Base-by-base conservation (phyloP, 2,888 invertebrate genomes). In the Aproaerema taeniolella region DNA sequence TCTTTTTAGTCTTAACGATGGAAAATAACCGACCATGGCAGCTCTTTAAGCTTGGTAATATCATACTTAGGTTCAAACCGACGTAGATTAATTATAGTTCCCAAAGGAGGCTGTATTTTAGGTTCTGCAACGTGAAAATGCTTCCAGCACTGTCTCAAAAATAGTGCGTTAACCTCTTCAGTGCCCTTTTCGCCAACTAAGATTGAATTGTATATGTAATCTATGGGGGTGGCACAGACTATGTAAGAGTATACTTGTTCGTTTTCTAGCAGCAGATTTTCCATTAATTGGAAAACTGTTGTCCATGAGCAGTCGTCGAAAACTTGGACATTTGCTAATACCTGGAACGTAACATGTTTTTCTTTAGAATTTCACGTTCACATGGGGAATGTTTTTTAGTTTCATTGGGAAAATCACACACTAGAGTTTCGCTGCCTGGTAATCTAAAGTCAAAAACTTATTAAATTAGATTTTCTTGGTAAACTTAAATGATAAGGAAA, bases 11-110 rank as follows among this genome's bases (percentile, higher is more conserved):
- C n/a, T n/a, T n/a, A n/a, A n/a, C n/a, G n/a, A n/a, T 26, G 26
- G 43, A 85, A 83, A 38, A 85, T 77, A 2, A 80, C 83, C 1
- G 83, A 80, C 83, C 83, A 85, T 0, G 83, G 83, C 37, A 85
- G 44, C 31, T 68, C 72, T 9, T 55, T 72, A 12, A 83, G 48
- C 28, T 55, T 67, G 0, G 64, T 70, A 9, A 83, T 68, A 39
- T 64, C 59, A 47, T 73, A 85, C 33, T 67, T 72, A 31, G 47
- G 51, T 38, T 72, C 58, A 12, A 76, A 77, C 0, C 53, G 55
- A 3, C 45, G 35, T 5, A 85, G 53, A 1, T 41, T 45, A 0
- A 41, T 31, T 9, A 76, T 7, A 0, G 30, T 47, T 2, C 49
- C 45, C 2, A 49, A 7, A 0, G 41, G 37, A 0, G 76, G 76